Evolutionary conservation across 2,113 vertebrate species (phyloP).

Genomic region (Oreochromis tanganicae): DNA sequence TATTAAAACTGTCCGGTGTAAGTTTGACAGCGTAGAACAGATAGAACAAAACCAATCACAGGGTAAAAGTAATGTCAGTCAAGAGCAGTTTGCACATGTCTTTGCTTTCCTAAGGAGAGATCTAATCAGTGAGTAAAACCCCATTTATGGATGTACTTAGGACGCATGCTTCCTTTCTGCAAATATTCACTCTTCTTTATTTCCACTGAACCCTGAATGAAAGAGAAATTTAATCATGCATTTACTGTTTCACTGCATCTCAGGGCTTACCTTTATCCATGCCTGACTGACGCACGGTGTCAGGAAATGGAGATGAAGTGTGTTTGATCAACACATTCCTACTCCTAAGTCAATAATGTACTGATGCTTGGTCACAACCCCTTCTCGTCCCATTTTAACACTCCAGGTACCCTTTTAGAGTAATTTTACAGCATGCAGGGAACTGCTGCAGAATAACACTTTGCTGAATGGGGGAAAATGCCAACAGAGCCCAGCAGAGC

Average conservation of each 20-base stretch:
- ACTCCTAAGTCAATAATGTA: background rate
- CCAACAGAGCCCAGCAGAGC: background rate
- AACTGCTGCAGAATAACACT: background rate
- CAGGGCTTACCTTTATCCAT: background rate
- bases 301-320: background rate
- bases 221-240: background rate
- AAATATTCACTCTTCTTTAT: background rate
- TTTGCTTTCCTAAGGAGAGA: background rate
- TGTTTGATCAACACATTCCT: background rate
- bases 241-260: background rate
- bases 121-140: background rate
- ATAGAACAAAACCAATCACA: background rate
- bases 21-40: background rate
- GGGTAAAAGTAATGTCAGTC: background rate
- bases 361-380: background rate
- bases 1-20: background rate
- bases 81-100: background rate
- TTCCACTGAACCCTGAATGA: background rate
- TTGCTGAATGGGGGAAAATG: background rate
- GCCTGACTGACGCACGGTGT: background rate
- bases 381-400: background rate
- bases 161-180: background rate
- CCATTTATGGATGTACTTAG: background rate
- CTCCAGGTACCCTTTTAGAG: background rate
- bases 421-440: background rate